Percentiles rank a stretch among this genome's conserved stretches.
Evolutionary conservation across 1,140 invertebrate genomes (phyloP).

Genomic region (Drosophila equinoxialis): DNA sequence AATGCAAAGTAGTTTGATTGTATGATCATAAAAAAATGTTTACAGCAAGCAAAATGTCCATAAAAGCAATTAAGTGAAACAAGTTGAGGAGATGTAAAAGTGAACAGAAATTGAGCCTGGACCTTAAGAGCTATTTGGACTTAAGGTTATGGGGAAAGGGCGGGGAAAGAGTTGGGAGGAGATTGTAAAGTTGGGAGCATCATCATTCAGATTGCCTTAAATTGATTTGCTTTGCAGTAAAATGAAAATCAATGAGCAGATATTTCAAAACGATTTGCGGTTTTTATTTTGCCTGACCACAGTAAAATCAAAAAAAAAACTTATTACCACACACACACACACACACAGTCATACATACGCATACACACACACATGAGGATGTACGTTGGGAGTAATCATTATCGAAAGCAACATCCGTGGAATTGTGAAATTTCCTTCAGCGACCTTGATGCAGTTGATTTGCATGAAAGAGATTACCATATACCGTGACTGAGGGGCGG

Average conservation of each 20-base stretch:
- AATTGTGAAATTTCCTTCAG: conserved; percentile 9
- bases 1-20: conserved; percentile 78
- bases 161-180: not conserved
- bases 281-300: conserved; percentile 40
- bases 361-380: not conserved
- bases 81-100: conserved; percentile 31
- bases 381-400: conserved; percentile 1
- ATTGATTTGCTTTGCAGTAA: conserved; percentile 43
- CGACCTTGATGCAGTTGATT: conserved; percentile 21
- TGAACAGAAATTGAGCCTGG: conserved; percentile 23
- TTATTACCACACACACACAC: conserved; percentile 43
- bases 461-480: conserved; percentile 5
- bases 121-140: conserved; percentile 21
- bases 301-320: conserved; percentile 43
- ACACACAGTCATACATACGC: not conserved
- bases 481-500: not conserved
- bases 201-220: conserved; percentile 29
- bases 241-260: conserved; percentile 10
- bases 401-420: conserved; percentile 9
- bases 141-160: not conserved
- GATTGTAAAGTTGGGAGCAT: not conserved
- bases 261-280: conserved; percentile 59
- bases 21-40: conserved; percentile 67
- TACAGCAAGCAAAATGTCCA: conserved; percentile 61
- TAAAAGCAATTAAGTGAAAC: conserved; percentile 71